These are phyloP conservation scores for Nerophis lumbriciformis DNA, from an alignment of 2,113 vertebrate species.

Conservation along the genomic window DNA sequence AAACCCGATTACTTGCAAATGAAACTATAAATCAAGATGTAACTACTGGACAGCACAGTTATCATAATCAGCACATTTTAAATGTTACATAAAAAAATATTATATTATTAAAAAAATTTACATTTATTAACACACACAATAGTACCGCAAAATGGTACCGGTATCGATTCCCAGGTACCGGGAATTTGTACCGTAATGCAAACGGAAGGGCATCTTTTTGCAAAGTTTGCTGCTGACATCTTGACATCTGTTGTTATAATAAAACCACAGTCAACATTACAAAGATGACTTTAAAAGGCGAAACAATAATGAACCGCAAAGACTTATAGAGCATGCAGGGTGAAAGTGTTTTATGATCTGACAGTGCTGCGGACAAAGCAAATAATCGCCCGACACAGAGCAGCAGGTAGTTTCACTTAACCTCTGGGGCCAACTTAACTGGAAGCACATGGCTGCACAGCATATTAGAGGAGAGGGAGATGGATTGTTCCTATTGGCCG, in stretches of 20 bases:
- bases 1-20: too few relatives aligned
- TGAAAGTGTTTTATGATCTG: slow-evolving; percentile 70
- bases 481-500: slow-evolving; percentile 32
- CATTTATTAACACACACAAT: too few relatives aligned
- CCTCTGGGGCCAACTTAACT: slow-evolving; percentile 64
- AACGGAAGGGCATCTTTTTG: slow-evolving; percentile 8
- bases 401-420: slow-evolving; percentile 73
- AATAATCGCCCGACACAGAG: slow-evolving; percentile 67
- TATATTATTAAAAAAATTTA: too few relatives aligned
- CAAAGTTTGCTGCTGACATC: slow-evolving; percentile 42
- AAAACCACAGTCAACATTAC: slow-evolving; percentile 40
- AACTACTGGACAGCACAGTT: too few relatives aligned
- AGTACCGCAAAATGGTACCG: too few relatives aligned
- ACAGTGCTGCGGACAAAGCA: slow-evolving; percentile 62
- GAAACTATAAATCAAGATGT: too few relatives aligned
- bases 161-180: too few relatives aligned
- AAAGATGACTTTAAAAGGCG: slow-evolving; percentile 52
- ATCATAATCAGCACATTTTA: too few relatives aligned
- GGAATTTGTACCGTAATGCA: slow-evolving; percentile 8
- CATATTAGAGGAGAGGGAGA: slow-evolving; percentile 38
- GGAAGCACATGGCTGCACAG: slow-evolving; percentile 63
- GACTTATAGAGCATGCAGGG: slow-evolving; percentile 40
- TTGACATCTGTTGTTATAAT: slow-evolving; percentile 23
- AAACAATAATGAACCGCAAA: slow-evolving; percentile 61
- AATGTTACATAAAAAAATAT: too few relatives aligned